A percentile compares a stretch with the other conserved stretches of the same genome.
phyloP scores from a whole-genome alignment of 2,797 vertebrate species.

The Etheostoma nigrum region DNA sequence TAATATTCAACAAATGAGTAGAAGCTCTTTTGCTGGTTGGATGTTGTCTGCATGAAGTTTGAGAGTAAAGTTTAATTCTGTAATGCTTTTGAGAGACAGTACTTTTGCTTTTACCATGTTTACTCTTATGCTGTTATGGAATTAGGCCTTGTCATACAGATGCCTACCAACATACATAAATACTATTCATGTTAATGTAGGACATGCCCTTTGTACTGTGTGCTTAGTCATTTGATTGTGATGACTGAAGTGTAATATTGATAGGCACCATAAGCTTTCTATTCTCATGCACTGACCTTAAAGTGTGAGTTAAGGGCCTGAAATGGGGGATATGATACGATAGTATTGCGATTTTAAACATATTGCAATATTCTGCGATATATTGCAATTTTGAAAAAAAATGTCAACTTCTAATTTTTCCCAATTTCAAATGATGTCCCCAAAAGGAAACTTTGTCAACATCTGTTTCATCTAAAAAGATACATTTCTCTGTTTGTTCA shows the following conservation, averaged over 20 bases:
- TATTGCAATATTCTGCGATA: no score
- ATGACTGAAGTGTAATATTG: conserved; percentile 19
- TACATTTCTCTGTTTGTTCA: no score
- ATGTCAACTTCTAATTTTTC: no score
- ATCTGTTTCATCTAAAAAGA: no score
- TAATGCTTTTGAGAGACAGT: background rate
- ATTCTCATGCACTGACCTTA: conserved; percentile 65
- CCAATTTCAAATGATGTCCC: no score
- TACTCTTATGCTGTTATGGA: background rate
- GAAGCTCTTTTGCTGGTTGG: background rate
- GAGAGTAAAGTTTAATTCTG: background rate
- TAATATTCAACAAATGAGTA: background rate
- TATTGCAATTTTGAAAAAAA: no score
- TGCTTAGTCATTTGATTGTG: conserved; percentile 10
- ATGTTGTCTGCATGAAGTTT: background rate
- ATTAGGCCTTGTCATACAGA: background rate
- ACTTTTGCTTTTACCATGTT: background rate
- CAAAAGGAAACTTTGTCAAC: no score
- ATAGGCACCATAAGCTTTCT: conserved; percentile 31
- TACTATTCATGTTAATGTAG: background rate
- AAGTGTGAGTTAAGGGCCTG: conserved; percentile 50
- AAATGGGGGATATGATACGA: conserved; percentile 14
- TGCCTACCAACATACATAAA: background rate
- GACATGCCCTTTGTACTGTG: background rate
- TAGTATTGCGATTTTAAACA: no score